Conservation (phyloP, 2,888 invertebrate species). For the Allygus modestus region DNA sequence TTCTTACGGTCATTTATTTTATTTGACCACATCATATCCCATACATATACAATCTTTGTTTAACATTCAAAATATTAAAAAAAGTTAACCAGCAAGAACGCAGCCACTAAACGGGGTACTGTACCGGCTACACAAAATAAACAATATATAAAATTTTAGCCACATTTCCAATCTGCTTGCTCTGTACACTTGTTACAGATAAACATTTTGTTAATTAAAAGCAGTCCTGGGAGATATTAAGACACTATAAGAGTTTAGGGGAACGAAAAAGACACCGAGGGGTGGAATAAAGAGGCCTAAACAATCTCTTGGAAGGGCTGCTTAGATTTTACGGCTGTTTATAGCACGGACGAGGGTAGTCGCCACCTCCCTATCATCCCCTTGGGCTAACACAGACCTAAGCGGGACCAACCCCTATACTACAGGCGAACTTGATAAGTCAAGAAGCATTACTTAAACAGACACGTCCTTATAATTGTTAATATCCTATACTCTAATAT, state of each 20-base stretch:
- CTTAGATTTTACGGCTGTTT: constrained; percentile 37
- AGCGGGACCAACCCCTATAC: neutral
- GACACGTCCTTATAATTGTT: too few species aligned
- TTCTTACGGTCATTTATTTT: too few species aligned
- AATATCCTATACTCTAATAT: too few species aligned
- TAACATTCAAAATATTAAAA: too few species aligned
- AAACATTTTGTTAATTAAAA: constrained; percentile 26
- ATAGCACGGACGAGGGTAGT: neutral
- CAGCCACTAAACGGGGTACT: too few species aligned
- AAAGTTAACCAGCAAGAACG: too few species aligned
- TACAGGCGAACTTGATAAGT: too few species aligned
- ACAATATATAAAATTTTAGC: too few species aligned
- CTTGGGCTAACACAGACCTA: neutral
- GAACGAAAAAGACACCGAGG: constrained; percentile 31
- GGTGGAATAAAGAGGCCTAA: constrained; percentile 11
- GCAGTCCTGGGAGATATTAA: neutral
- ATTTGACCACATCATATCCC: too few species aligned
- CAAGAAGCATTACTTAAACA: too few species aligned
- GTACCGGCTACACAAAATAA: neutral
- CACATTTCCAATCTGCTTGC: neutral
- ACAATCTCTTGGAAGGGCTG: constrained; percentile 33
- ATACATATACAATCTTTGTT: too few species aligned
- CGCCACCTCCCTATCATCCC: neutral
- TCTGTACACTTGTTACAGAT: neutral
- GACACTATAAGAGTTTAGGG: constrained; percentile 10